Percentiles rank a stretch among this genome's conserved stretches.
phyloP scores from a whole-genome alignment of 1,140 invertebrate species.

The Drosophila parabipectinata region DNA sequence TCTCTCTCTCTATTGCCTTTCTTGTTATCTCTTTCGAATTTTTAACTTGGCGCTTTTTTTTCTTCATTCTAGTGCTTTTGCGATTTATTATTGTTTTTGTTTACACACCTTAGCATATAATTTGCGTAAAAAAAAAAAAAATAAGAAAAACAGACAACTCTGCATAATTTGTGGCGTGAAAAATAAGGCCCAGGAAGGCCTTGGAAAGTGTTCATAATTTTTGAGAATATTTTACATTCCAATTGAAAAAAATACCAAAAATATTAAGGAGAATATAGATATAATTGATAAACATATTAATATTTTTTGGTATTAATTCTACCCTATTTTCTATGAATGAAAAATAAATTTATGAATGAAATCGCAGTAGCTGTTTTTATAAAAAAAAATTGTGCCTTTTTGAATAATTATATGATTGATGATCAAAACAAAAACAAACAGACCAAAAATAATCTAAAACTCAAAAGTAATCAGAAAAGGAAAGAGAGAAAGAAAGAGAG shows the following conservation, averaged over 20 bases:
- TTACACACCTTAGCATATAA: conserved; percentile 43
- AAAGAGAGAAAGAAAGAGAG: background rate
- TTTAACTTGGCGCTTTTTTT: conserved; percentile 1
- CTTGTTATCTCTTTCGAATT: conserved; percentile 18
- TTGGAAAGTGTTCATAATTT: too few relatives aligned
- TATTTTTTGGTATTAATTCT: background rate
- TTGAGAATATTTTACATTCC: too few relatives aligned
- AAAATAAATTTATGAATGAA: conserved; percentile 18
- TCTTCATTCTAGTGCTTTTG: background rate
- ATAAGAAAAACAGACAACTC: background rate
- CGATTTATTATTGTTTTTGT: conserved; percentile 46
- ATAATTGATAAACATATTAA: background rate
- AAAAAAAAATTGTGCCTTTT: background rate
- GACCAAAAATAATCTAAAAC: background rate
- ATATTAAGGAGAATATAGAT: too few relatives aligned
- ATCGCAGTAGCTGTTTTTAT: background rate
- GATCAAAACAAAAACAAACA: background rate
- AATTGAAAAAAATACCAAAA: too few relatives aligned
- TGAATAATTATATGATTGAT: conserved; percentile 11
- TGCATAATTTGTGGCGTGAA: conserved; percentile 4
- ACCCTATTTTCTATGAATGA: background rate
- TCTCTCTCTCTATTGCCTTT: conserved; percentile 9
- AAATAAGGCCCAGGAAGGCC: background rate
- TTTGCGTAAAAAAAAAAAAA: conserved; percentile 11
- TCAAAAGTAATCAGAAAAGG: conserved; percentile 5